Evolutionary conservation across 1,140 invertebrate genomes (phyloP).

Genomic region (Eriosoma lanigerum): DNA sequence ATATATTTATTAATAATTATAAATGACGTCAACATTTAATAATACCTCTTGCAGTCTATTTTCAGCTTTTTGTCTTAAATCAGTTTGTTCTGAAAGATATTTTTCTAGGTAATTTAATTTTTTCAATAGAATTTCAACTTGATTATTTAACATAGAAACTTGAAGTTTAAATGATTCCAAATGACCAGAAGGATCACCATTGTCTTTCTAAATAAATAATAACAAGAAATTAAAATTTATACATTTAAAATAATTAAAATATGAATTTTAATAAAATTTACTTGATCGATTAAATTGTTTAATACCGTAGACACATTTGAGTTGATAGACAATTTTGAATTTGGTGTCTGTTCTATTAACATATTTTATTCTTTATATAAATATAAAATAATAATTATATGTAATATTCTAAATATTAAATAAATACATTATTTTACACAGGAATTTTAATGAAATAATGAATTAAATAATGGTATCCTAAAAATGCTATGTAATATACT

Average conservation of each 20-base stretch:
- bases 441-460: too few relatives aligned
- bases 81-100: slow-evolving; percentile 28
- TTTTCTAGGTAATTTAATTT: slow-evolving; percentile 45
- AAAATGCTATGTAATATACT: too few relatives aligned
- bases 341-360: slow-evolving; percentile 19
- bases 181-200: not conserved
- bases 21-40: not conserved
- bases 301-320: not conserved
- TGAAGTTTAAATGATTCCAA: slow-evolving; percentile 24
- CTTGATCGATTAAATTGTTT: slow-evolving; percentile 17
- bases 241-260: not conserved
- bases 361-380: not conserved
- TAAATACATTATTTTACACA: too few relatives aligned
- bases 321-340: not conserved
- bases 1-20: not conserved
- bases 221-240: not conserved
- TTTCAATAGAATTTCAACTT: slow-evolving; percentile 33
- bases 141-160: slow-evolving; percentile 36
- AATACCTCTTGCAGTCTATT: slow-evolving; percentile 28
- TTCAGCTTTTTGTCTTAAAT: slow-evolving; percentile 44
- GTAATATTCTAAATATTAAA: not conserved
- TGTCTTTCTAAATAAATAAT: slow-evolving; percentile 28
- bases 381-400: not conserved
- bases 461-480: too few relatives aligned
- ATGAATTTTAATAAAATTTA: not conserved